A percentile compares a stretch with the other conserved stretches of the same genome.
These are phyloP conservation scores for Ormyrus labotus DNA, from an alignment of 2,888 invertebrate species.

Conservation along the genomic window DNA sequence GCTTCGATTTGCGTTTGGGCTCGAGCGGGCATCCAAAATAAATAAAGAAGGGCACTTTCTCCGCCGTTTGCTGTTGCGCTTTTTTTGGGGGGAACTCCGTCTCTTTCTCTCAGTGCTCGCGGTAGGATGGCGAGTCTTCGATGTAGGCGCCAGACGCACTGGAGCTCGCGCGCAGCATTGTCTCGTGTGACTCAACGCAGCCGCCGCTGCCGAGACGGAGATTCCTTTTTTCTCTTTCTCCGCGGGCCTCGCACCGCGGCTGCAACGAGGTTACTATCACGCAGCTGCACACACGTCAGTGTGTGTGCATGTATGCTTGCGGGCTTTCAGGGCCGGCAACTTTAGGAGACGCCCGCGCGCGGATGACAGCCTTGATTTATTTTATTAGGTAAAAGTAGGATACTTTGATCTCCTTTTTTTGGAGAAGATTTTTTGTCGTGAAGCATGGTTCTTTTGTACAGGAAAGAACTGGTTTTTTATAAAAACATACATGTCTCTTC, in stretches of 20 bases:
- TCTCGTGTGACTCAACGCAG: slow-evolving; percentile 10
- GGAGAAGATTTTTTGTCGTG: not conserved
- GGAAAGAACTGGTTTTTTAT: too few relatives aligned
- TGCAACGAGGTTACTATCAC: slow-evolving; percentile 3
- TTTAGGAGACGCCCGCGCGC: not conserved
- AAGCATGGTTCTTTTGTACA: too few relatives aligned
- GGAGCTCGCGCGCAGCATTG: slow-evolving; percentile 20
- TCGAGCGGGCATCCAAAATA: not conserved
- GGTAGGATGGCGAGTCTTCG: not conserved
- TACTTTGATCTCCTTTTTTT: not conserved
- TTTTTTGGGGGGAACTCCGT: not conserved
- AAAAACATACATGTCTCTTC: too few relatives aligned
- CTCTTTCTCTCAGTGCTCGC: not conserved
- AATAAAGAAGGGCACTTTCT: not conserved
- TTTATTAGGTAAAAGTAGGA: not conserved
- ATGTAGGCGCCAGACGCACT: slow-evolving; percentile 2
- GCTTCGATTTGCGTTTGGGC: not conserved
- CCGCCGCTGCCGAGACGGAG: not conserved
- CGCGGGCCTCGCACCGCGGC: slow-evolving; percentile 1
- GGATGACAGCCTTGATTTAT: slow-evolving; percentile 27
- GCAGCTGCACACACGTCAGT: slow-evolving; percentile 48
- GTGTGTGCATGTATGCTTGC: not conserved
- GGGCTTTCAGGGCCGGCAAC: slow-evolving; percentile 36
- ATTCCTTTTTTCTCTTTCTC: not conserved
- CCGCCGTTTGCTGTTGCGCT: not conserved